Conservation (phyloP, 2,888 invertebrate species). For the Hypolimnas misippus region DNA sequence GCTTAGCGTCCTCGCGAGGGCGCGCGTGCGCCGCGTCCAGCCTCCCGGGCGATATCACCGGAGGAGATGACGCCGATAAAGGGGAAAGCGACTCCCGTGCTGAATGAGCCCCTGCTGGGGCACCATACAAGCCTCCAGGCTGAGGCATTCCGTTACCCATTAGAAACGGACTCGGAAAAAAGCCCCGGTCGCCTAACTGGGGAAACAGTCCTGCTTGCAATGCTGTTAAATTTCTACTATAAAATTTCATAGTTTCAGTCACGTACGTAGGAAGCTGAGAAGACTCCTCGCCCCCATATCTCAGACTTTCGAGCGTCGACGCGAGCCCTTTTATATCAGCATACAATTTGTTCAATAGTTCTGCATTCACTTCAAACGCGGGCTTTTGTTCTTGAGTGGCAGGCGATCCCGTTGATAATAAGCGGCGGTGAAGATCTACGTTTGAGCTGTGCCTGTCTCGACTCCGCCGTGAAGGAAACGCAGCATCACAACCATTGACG, state of each 20-base stretch:
- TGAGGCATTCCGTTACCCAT: conserved; percentile 72
- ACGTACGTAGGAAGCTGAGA: conserved; percentile 75
- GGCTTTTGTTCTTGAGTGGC: conserved; percentile 83
- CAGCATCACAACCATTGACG: conserved; percentile 95
- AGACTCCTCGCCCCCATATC: conserved; percentile 78
- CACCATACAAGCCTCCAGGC: conserved; percentile 67
- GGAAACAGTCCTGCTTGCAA: conserved; percentile 75
- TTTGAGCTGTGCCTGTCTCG: conserved; percentile 85
- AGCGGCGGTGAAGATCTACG: conserved; percentile 80
- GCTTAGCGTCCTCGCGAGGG: conserved; percentile 73
- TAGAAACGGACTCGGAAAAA: conserved; percentile 75
- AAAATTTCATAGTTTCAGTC: conserved; percentile 80
- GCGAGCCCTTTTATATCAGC: conserved; percentile 88
- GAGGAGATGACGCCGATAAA: conserved; percentile 76
- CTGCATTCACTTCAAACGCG: conserved; percentile 88
- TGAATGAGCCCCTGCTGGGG: conserved; percentile 70
- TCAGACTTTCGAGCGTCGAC: conserved; percentile 85
- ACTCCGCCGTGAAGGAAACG: conserved; percentile 93
- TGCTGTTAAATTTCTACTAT: conserved; percentile 74
- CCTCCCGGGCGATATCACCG: conserved; percentile 76
- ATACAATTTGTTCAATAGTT: conserved; percentile 92
- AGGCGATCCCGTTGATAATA: conserved; percentile 72
- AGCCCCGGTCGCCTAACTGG: conserved; percentile 70
- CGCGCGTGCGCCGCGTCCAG: conserved; percentile 75
- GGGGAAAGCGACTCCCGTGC: conserved; percentile 78